Conservation (phyloP, 2,888 invertebrate species). For the Chromoteleia sp. region DNA sequence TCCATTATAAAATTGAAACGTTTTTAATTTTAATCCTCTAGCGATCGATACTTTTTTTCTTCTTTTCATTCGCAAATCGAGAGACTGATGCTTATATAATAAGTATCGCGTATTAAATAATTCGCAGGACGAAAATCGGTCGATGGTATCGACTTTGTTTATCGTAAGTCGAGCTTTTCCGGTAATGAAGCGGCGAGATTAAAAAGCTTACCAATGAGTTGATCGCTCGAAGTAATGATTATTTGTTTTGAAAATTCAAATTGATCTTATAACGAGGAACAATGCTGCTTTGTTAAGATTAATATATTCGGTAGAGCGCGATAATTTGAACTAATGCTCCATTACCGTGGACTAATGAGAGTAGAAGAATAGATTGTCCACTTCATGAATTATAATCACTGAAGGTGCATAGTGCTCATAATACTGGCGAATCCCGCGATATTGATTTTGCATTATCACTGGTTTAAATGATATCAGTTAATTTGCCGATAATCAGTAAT, state of each 20-base stretch:
- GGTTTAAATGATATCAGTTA: conserved; percentile 17
- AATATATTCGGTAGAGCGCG: conserved; percentile 13
- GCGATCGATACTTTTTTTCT: not conserved
- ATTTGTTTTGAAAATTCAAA: conserved; percentile 14
- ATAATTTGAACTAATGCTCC: conserved; percentile 32
- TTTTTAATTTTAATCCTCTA: conserved; percentile 35
- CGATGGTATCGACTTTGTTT: not conserved
- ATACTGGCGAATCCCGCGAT: not conserved
- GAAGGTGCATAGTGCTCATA: conserved; percentile 11
- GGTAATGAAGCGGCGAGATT: no score
- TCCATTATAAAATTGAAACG: conserved; percentile 22
- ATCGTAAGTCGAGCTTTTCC: not conserved
- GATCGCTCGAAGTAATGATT: not conserved
- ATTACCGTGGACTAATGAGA: conserved; percentile 30
- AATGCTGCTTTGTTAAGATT: conserved; percentile 11
- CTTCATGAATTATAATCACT: conserved; percentile 36
- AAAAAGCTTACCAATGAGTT: not conserved
- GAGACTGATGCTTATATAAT: no score
- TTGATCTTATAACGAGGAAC: conserved; percentile 6
- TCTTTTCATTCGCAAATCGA: not conserved
- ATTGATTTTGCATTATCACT: conserved; percentile 22
- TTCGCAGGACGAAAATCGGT: not conserved
- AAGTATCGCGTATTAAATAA: no score
- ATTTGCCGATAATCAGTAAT: conserved; percentile 7
- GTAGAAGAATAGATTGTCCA: conserved; percentile 30